Base-by-base conservation (phyloP, 2,797 vertebrate species). In the Scolopax bukidnonensis region DNA sequence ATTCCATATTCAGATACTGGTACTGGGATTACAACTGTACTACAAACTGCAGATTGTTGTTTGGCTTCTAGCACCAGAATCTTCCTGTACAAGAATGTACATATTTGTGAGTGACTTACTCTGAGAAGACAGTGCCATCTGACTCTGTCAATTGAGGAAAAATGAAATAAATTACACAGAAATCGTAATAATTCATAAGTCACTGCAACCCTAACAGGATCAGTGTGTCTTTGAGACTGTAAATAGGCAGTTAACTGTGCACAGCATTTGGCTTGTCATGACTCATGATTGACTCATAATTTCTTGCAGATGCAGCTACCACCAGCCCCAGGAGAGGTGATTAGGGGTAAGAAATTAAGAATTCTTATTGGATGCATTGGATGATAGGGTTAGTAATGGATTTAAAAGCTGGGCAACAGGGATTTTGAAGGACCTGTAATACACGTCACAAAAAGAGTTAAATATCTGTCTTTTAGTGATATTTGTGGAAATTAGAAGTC, bases 211-310 rank as follows among this genome's bases (percentile, higher is more conserved):
- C 30, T 56, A 73, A 63, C 27, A 51, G 30, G 51, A 84, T 76
- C 48, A 48, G 33, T n/a, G 6, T 77, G 27, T 87, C 60, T 89
- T 79, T 84, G 76, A 89, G 90, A 70, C n/a, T 48, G 15, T 69
- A 89, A 82, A 82, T 17, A 87, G 84, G 32, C 70, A 76, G 59
- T 81, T 91, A 84, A 82, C 74, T 89, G 50, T 77, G 78, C 28
- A 65, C 15, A 74, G n/a, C 64, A 79, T 82, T 89, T 95, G 82
- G 24, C 68, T 92, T 80, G 43, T 76, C 59, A 25, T 93, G 89
- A 89, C 27, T 96, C 68, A 80, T 70, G 68, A 77, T 12, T 82
- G 82, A 95, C 71, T 95, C 80, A 86, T 81, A 78, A 60, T 75
- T 90, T 84, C 74, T 64, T 84, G 57, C 74, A 92, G 77, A 76